A percentile compares a stretch with the other conserved stretches of the same genome.
Conservation (phyloP, 2,797 vertebrate species). For the Ibycter americanus region DNA sequence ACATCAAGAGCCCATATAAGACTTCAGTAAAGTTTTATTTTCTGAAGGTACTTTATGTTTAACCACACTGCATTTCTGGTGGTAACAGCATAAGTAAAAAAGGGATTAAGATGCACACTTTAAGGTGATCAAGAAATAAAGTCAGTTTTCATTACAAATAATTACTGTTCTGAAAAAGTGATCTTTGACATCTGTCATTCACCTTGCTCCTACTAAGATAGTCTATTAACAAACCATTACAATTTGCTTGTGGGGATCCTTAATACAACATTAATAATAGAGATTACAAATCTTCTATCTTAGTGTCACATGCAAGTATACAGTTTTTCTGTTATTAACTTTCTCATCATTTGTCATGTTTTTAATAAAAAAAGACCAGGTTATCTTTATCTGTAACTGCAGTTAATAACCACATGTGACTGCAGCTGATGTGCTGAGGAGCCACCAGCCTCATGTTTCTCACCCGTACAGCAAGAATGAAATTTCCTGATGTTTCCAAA, state of each 20-base stretch:
- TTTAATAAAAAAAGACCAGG: neutral
- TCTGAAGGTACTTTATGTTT: neutral
- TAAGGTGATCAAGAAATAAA: neutral
- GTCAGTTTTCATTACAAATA: neutral
- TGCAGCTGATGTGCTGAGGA: neutral
- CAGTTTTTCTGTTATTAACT: neutral
- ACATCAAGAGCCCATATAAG: neutral
- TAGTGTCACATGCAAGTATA: neutral
- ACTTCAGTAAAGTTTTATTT: neutral
- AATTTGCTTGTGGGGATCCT: neutral
- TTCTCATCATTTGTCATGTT: neutral
- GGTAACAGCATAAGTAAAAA: neutral
- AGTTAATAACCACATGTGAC: neutral
- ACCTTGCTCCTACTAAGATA: neutral
- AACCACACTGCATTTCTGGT: neutral
- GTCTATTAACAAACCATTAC: neutral
- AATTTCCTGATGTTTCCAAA: neutral
- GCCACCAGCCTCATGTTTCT: neutral
- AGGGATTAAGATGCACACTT: neutral
- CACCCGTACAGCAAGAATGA: neutral
- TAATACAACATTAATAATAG: neutral
- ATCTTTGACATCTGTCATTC: neutral
- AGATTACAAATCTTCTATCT: neutral
- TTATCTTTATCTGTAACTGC: neutral
- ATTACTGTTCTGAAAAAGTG: neutral